Conservation (phyloP, 1,140 invertebrate species). For the Cydia amplana region DNA sequence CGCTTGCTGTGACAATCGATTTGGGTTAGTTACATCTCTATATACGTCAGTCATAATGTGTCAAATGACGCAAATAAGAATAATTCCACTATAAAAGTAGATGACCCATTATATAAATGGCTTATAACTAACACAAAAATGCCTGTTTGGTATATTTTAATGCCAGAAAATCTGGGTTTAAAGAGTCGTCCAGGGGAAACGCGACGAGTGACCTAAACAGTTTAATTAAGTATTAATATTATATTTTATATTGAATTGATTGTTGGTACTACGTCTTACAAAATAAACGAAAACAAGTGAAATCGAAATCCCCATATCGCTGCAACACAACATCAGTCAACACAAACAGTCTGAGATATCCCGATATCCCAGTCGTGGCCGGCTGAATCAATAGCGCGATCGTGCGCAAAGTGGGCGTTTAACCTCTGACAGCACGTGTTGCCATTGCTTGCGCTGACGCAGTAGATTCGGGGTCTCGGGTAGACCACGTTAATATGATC, state of each 20-base stretch:
- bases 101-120: too few species aligned
- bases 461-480: background rate
- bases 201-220: too few species aligned
- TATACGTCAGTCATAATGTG: too few species aligned
- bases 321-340: slow-evolving; percentile 19
- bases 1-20: too few species aligned
- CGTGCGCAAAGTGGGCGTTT: slow-evolving; percentile 75
- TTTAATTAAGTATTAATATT: background rate
- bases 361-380: slow-evolving; percentile 57
- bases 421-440: slow-evolving; percentile 59
- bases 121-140: too few species aligned
- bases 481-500: background rate
- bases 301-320: background rate
- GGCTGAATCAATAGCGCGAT: slow-evolving; percentile 73
- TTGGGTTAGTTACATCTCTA: too few species aligned
- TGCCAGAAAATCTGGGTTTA: too few species aligned
- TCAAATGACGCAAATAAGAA: too few species aligned
- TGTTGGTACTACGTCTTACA: background rate
- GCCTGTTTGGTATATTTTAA: too few species aligned
- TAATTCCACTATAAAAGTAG: too few species aligned
- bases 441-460: background rate
- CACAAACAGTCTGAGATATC: slow-evolving; percentile 45
- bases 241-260: background rate
- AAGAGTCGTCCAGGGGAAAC: too few species aligned
- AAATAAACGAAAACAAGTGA: background rate